Conservation (phyloP, 2,888 invertebrate species). For the Rugalucina vietnamica region DNA sequence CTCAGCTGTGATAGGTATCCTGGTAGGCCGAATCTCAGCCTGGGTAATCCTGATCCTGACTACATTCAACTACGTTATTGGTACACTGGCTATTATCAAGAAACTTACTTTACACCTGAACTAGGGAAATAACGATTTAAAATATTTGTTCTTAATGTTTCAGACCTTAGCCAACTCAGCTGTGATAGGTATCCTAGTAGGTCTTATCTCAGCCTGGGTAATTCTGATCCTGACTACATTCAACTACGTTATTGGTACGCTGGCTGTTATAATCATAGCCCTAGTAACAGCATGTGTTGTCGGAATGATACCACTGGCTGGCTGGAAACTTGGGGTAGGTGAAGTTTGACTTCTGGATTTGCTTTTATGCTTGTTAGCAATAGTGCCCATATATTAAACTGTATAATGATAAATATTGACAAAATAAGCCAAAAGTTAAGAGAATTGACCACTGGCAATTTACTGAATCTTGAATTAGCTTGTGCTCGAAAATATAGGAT, state of each 20-base stretch:
- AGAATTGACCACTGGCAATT: too few species aligned
- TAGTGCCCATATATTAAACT: too few species aligned
- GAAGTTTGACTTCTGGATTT: too few species aligned
- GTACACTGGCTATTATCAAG: slow-evolving; percentile 76
- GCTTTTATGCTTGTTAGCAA: too few species aligned
- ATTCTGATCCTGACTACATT: slow-evolving; percentile 78
- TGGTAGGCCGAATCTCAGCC: slow-evolving; percentile 75
- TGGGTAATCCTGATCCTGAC: slow-evolving; percentile 77
- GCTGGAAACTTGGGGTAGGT: slow-evolving; percentile 82
- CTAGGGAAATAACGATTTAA: too few species aligned
- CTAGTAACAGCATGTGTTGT: slow-evolving; percentile 77
- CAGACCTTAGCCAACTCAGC: slow-evolving; percentile 77
- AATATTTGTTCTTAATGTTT: background rate
- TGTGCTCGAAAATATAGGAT: too few species aligned
- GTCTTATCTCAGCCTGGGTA: slow-evolving; percentile 75
- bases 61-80: slow-evolving; percentile 78
- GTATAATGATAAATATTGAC: too few species aligned
- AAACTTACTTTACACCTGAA: too few species aligned
- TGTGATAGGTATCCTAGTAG: slow-evolving; percentile 75
- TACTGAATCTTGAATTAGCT: too few species aligned
- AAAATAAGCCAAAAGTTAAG: too few species aligned
- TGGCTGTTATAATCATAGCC: slow-evolving; percentile 77
- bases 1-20: slow-evolving; percentile 77
- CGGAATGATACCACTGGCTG: slow-evolving; percentile 78
- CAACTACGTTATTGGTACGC: slow-evolving; percentile 77